Evolutionary conservation across 2,113 vertebrate species (phyloP).

Genomic region (Apistogramma diplotaenia): DNA sequence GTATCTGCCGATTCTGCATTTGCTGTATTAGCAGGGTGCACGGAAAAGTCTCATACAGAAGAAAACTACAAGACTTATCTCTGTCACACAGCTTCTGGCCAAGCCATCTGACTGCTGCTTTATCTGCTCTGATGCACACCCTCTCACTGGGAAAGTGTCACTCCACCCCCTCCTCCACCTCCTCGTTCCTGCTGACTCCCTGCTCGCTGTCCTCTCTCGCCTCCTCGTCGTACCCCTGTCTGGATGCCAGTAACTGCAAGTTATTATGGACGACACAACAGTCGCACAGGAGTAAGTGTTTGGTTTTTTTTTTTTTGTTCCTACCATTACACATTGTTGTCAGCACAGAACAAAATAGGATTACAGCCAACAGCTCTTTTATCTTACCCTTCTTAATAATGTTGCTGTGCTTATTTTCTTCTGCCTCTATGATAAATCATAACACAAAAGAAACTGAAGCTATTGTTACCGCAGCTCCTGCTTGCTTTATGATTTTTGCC

Average conservation of each 20-base stretch:
- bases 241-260: conserved; percentile 40
- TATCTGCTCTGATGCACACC: conserved; percentile 66
- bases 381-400: neutral
- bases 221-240: conserved; percentile 29
- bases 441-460: neutral
- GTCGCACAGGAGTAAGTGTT: conserved; percentile 70
- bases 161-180: conserved; percentile 23
- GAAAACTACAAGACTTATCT: conserved; percentile 67
- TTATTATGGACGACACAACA: conserved; percentile 66
- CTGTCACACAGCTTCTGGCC: conserved; percentile 56
- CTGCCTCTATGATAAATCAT: neutral
- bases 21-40: conserved; percentile 12
- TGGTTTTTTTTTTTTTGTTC: conserved; percentile 23
- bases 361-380: conserved; percentile 43
- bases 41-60: conserved; percentile 25
- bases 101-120: conserved; percentile 47
- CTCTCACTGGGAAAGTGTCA: conserved; percentile 60
- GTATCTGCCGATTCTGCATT: conserved; percentile 42
- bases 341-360: conserved; percentile 26
- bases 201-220: conserved; percentile 29
- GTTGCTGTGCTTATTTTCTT: neutral
- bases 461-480: neutral
- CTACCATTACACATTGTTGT: conserved; percentile 11
- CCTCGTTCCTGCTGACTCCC: conserved; percentile 58
- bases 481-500: neutral